phyloP scores from a whole-genome alignment of 2,888 invertebrate species.

The Patella ulyssiponensis region DNA sequence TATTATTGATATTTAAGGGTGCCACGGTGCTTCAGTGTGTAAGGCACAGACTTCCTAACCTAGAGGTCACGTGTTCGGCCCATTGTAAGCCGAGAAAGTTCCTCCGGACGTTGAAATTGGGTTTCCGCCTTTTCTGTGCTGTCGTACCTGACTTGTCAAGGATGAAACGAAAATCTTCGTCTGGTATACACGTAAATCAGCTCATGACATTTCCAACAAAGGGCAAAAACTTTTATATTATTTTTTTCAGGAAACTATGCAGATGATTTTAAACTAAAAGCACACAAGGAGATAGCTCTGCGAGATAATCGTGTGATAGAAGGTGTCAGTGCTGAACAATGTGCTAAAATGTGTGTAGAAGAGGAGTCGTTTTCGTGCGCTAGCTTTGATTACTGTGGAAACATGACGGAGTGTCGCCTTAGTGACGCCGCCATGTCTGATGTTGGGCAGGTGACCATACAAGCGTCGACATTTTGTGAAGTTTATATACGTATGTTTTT shows the following conservation, averaged over 20 bases:
- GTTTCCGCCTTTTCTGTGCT: too few relatives aligned
- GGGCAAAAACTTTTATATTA: not conserved
- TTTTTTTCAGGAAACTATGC: conserved; percentile 50
- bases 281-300: conserved; percentile 39
- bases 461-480: conserved; percentile 48
- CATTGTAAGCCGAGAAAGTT: too few relatives aligned
- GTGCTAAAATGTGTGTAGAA: conserved; percentile 58
- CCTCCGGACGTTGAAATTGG: too few relatives aligned
- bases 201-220: not conserved
- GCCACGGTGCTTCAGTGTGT: too few relatives aligned
- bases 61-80: too few relatives aligned
- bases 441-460: conserved; percentile 48
- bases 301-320: conserved; percentile 46
- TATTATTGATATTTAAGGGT: too few relatives aligned
- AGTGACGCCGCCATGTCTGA: conserved; percentile 47
- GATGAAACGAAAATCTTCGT: not conserved
- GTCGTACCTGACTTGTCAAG: too few relatives aligned
- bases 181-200: not conserved
- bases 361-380: conserved; percentile 49
- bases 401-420: conserved; percentile 53
- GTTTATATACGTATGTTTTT: conserved; percentile 53
- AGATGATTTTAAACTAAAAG: conserved; percentile 49
- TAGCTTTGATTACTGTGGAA: conserved; percentile 60
- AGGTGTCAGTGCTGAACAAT: conserved; percentile 47
- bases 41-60: too few relatives aligned